Conservation (phyloP, 1,140 invertebrate genomes). For the Asbolus verrucosus region DNA sequence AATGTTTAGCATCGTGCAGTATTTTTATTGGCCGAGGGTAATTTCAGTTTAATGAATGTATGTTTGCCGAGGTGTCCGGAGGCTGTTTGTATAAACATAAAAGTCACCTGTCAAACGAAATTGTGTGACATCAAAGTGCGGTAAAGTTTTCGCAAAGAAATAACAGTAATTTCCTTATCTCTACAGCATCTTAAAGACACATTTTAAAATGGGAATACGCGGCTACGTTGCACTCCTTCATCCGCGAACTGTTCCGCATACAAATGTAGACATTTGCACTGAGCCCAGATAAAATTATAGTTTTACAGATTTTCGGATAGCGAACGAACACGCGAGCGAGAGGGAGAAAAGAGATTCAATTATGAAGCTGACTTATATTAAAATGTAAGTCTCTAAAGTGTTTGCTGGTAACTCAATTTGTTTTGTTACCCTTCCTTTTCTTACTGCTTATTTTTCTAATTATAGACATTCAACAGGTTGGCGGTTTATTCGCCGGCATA, state of each 20-base stretch:
- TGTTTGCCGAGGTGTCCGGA: background rate
- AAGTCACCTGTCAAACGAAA: slow-evolving; percentile 34
- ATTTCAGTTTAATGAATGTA: background rate
- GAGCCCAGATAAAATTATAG: slow-evolving; percentile 49
- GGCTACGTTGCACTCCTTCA: slow-evolving; percentile 44
- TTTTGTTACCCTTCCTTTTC: slow-evolving; percentile 55
- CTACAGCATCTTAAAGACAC: slow-evolving; percentile 26
- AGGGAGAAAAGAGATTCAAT: slow-evolving; percentile 52
- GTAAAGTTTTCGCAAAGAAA: slow-evolving; percentile 33
- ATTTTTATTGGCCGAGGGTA: background rate
- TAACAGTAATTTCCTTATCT: slow-evolving; percentile 41
- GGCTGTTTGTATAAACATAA: slow-evolving; percentile 33
- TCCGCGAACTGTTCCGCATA: slow-evolving; percentile 46
- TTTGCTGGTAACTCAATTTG: slow-evolving; percentile 59
- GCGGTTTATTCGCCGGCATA: slow-evolving; percentile 52
- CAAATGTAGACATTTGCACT: slow-evolving; percentile 49
- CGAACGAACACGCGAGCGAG: background rate
- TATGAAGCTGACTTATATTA: slow-evolving; percentile 55
- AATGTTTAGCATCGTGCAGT: background rate
- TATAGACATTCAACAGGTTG: slow-evolving; percentile 57
- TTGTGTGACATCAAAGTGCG: slow-evolving; percentile 5
- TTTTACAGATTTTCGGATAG: slow-evolving; percentile 47
- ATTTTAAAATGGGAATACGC: slow-evolving; percentile 45
- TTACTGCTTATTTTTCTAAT: slow-evolving; percentile 56
- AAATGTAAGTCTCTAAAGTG: slow-evolving; percentile 58